A percentile compares a stretch with the other conserved stretches of the same genome.
Conservation (phyloP, 2,888 invertebrate genomes). For the Drosophila buzzatii region DNA sequence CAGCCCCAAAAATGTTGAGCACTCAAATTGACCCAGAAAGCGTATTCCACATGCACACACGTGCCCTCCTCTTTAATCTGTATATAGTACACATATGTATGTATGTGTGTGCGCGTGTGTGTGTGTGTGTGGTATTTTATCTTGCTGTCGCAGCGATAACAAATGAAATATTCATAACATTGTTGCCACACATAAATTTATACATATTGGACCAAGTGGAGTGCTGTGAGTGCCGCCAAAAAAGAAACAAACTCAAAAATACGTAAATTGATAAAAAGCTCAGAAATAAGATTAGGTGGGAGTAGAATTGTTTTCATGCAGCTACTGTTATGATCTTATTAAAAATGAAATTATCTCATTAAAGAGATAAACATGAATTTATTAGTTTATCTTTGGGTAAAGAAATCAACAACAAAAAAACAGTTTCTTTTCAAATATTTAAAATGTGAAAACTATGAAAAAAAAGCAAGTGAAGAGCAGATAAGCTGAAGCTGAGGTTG, state of each 20-base stretch:
- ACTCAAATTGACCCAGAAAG: constrained; percentile 10
- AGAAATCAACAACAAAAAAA: neutral
- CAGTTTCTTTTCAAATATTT: constrained; percentile 6
- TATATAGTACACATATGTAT: neutral
- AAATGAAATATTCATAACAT: constrained; percentile 41
- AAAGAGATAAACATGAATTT: constrained; percentile 5
- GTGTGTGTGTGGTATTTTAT: constrained; percentile 6
- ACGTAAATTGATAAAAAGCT: constrained; percentile 14
- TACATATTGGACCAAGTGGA: constrained; percentile 21
- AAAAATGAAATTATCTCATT: constrained; percentile 10
- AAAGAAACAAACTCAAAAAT: constrained; percentile 3
- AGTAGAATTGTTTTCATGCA: neutral
- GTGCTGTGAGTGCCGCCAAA: constrained; percentile 2
- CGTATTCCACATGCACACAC: constrained; percentile 12
- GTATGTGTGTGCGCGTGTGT: neutral
- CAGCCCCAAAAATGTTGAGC: neutral
- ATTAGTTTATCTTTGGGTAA: neutral
- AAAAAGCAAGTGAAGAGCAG: neutral
- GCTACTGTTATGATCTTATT: neutral
- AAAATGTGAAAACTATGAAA: constrained; percentile 1
- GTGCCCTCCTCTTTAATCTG: neutral
- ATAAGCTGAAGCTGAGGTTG: neutral
- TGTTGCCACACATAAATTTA: constrained; percentile 10
- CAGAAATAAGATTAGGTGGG: constrained; percentile 3
- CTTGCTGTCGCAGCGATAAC: constrained; percentile 32